Percentiles rank a stretch among this genome's conserved stretches.
Conservation (phyloP, 2,888 invertebrate genomes). For the Zele albiditarsus region DNA sequence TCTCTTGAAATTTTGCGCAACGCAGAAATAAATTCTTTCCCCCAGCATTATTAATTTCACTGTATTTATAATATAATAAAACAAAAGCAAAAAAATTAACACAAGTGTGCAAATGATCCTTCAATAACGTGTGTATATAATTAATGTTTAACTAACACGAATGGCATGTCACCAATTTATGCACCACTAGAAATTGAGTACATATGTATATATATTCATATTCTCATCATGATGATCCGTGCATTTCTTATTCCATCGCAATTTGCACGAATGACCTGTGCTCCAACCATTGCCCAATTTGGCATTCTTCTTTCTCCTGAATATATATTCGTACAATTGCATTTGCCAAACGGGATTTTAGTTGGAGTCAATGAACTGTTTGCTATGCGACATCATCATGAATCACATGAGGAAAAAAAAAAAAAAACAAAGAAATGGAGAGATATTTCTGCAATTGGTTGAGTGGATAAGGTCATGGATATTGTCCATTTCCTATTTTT, state of each 20-base stretch:
- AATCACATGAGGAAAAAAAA: not conserved
- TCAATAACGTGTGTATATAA: conserved; percentile 22
- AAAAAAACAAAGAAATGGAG: not conserved
- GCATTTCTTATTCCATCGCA: not conserved
- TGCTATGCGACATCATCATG: not conserved
- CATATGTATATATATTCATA: not conserved
- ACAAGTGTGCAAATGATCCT: conserved; percentile 26
- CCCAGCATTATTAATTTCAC: not conserved
- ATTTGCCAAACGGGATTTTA: conserved; percentile 18
- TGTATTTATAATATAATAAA: not conserved
- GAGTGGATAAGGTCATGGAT: conserved; percentile 30
- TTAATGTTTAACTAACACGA: conserved; percentile 23
- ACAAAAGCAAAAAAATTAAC: conserved; percentile 3
- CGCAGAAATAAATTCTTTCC: not conserved
- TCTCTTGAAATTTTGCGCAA: not conserved
- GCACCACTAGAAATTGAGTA: not conserved
- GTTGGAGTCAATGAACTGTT: conserved; percentile 21
- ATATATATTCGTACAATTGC: not conserved
- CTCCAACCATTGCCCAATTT: not conserved
- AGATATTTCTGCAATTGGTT: conserved; percentile 1
- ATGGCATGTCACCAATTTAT: conserved; percentile 26
- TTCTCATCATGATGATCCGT: not conserved
- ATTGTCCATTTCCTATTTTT: conserved; percentile 16
- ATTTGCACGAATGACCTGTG: not conserved
- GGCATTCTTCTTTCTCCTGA: not conserved